Conservation (phyloP, 2,888 invertebrate species). For the Nephrotoma flavescens region DNA sequence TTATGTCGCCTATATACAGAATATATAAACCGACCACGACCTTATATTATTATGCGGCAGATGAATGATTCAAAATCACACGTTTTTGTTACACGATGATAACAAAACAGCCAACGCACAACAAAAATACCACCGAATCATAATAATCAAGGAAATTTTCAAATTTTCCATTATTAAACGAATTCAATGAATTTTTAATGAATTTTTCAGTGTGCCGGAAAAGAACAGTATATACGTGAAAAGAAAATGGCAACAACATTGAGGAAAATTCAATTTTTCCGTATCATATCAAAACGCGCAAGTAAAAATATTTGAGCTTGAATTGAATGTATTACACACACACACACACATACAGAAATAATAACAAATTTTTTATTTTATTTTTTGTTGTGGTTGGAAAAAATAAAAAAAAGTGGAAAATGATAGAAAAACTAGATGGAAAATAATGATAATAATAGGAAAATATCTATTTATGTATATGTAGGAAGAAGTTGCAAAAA, state of each 20-base stretch:
- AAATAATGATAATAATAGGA: not conserved
- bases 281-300: not conserved
- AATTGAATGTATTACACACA: not conserved
- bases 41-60: not conserved
- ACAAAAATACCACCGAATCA: not conserved
- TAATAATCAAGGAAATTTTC: not conserved
- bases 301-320: not conserved
- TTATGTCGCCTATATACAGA: not conserved
- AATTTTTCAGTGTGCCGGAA: not conserved
- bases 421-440: not conserved
- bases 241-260: not conserved
- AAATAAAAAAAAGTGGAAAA: not conserved
- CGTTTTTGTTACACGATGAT: not conserved
- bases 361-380: not conserved
- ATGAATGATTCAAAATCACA: not conserved
- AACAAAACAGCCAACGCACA: not conserved
- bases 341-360: not conserved
- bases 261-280: not conserved
- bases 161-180: not conserved
- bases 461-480: not conserved
- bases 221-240: not conserved
- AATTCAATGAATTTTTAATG: not conserved
- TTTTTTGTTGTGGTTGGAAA: not conserved
- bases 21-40: not conserved
- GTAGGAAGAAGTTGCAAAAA: not conserved